Percentiles rank a stretch among this genome's conserved stretches.
Evolutionary conservation across 2,797 vertebrate genomes (phyloP).

Genomic region (Phalloptychus januarius): DNA sequence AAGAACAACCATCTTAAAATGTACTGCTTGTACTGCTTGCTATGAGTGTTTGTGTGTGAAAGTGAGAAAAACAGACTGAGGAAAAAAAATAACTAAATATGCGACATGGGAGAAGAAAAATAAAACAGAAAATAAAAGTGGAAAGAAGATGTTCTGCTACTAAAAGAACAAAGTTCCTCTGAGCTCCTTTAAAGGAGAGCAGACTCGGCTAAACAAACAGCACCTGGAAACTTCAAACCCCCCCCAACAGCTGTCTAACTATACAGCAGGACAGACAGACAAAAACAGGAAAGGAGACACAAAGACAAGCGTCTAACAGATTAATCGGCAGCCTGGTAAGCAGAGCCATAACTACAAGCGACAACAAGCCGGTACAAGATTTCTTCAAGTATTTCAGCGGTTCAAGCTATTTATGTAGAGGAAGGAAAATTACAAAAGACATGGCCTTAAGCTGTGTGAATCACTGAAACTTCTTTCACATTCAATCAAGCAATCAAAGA

Average conservation of each 20-base stretch:
- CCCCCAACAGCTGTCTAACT: slow-evolving; percentile 60
- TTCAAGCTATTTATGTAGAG: slow-evolving; percentile 22
- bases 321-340: slow-evolving; percentile 46
- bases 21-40: slow-evolving; percentile 32
- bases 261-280: slow-evolving; percentile 38
- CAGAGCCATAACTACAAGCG: slow-evolving; percentile 30
- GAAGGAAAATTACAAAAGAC: background rate
- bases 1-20: slow-evolving; percentile 56
- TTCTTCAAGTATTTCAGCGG: slow-evolving; percentile 22
- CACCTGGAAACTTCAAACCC: slow-evolving; percentile 72
- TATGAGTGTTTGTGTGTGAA: slow-evolving; percentile 27
- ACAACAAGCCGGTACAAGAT: slow-evolving; percentile 23
- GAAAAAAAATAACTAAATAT: slow-evolving; percentile 10
- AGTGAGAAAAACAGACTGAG: slow-evolving; percentile 9
- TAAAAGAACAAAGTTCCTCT: slow-evolving; percentile 51
- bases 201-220: slow-evolving; percentile 61
- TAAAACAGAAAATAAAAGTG: slow-evolving; percentile 16
- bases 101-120: slow-evolving; percentile 22
- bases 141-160: slow-evolving; percentile 16
- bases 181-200: slow-evolving; percentile 56
- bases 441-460: slow-evolving; percentile 6
- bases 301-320: slow-evolving; percentile 58
- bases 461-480: slow-evolving; percentile 8
- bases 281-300: slow-evolving; percentile 35
- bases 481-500: slow-evolving; percentile 11